A percentile compares a stretch with the other conserved stretches of the same genome.
phyloP scores from a whole-genome alignment of 2,888 invertebrate genomes.

The Plebejus melissa region DNA sequence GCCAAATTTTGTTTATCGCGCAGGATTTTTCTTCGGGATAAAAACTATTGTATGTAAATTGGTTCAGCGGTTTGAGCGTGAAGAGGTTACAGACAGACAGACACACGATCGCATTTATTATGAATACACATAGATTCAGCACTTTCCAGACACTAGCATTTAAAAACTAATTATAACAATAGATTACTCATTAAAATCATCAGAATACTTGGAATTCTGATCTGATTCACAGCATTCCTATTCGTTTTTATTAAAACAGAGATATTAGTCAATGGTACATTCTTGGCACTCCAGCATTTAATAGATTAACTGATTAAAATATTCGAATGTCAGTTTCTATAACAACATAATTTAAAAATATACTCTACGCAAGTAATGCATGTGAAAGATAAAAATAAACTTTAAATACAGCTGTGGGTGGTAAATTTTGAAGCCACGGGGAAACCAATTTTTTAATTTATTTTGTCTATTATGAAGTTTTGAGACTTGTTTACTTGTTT shows the following conservation, averaged over 20 bases:
- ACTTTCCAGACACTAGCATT: not conserved
- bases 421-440: no score
- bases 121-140: no score
- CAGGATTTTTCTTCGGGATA: no score
- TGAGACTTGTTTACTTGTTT: no score
- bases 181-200: not conserved
- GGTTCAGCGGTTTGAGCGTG: no score
- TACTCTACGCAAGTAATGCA: not conserved
- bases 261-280: constrained; percentile 12
- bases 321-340: not conserved
- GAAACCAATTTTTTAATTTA: no score
- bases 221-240: not conserved
- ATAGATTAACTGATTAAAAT: constrained; percentile 3
- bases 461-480: no score
- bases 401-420: not conserved
- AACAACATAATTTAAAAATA: constrained; percentile 1
- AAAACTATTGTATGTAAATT: no score
- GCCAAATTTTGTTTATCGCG: no score
- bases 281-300: constrained; percentile 11
- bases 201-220: not conserved
- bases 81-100: no score
- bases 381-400: not conserved
- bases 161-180: not conserved
- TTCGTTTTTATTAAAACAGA: not conserved
- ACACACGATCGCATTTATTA: no score